phyloP scores from a whole-genome alignment of 1,140 invertebrate species.

The Leptinotarsa defecta region DNA sequence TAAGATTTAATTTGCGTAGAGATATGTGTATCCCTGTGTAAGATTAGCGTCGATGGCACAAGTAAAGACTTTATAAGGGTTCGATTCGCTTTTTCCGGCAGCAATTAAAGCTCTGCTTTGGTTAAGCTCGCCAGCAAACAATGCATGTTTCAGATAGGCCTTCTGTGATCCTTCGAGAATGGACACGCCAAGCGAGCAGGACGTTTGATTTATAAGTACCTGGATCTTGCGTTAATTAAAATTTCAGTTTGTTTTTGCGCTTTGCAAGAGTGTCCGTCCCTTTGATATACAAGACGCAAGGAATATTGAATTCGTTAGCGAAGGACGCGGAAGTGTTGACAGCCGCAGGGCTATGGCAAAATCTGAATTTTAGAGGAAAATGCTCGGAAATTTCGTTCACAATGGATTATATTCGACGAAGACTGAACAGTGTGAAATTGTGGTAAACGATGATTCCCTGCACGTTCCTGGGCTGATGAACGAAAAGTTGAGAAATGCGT shows the following conservation, averaged over 20 bases:
- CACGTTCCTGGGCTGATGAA: no score
- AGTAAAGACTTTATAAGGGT: conserved; percentile 35
- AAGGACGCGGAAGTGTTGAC: background rate
- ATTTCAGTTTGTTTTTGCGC: conserved; percentile 48
- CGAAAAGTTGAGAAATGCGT: no score
- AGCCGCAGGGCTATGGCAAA: background rate
- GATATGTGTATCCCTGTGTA: conserved; percentile 46
- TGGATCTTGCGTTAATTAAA: conserved; percentile 51
- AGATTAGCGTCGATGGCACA: conserved; percentile 35
- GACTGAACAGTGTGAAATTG: no score
- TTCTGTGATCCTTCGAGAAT: conserved; percentile 44
- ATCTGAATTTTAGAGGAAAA: no score
- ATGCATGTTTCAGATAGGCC: conserved; percentile 40
- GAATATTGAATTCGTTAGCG: conserved; percentile 11
- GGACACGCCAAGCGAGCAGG: conserved; percentile 37
- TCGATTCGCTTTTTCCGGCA: conserved; percentile 32
- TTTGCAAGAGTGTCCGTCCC: conserved; percentile 30
- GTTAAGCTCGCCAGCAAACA: conserved; percentile 47
- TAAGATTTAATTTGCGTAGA: conserved; percentile 57
- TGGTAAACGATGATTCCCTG: no score
- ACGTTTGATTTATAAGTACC: conserved; percentile 49
- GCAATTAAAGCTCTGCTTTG: conserved; percentile 48
- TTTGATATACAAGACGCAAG: conserved; percentile 28
- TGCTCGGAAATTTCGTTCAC: no score
- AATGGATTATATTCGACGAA: no score